These are phyloP conservation scores for Eptatretus atami DNA, from an alignment of 2,797 vertebrate genomes.

Conservation along the genomic window DNA sequence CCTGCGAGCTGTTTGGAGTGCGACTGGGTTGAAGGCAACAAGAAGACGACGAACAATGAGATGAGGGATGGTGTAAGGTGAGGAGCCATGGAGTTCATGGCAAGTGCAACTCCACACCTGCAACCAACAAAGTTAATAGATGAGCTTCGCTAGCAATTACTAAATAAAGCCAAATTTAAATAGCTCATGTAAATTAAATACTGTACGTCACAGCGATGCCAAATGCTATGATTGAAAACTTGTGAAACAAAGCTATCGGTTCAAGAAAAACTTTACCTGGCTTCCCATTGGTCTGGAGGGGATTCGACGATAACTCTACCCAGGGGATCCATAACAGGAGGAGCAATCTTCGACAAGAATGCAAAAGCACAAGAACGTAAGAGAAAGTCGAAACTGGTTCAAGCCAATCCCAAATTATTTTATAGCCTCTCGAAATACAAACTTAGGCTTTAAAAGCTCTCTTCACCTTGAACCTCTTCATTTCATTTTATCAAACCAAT, in stretches of 20 bases:
- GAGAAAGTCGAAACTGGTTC: no score
- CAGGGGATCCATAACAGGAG: conserved; percentile 65
- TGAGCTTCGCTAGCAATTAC: no score
- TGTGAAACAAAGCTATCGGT: no score
- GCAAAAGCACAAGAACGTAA: no score
- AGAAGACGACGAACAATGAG: conserved; percentile 82
- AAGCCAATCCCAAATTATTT: no score
- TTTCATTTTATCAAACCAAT: background rate
- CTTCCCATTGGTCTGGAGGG: conserved; percentile 90
- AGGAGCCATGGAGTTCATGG: conserved; percentile 62
- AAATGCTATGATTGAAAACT: no score
- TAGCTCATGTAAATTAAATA: no score
- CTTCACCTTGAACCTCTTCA: background rate
- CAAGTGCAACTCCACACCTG: conserved; percentile 75
- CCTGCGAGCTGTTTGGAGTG: conserved; percentile 13
- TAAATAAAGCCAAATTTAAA: no score
- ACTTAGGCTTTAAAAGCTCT: background rate
- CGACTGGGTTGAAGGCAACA: conserved; percentile 22
- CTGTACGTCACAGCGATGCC: no score
- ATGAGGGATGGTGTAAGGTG: conserved; percentile 55
- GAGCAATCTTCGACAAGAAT: conserved; percentile 31
- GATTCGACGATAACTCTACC: conserved; percentile 81
- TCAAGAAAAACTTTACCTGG: conserved; percentile 26
- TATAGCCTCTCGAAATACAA: no score
- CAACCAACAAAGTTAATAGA: background rate